Evolutionary conservation across 2,113 vertebrate species (phyloP).

Genomic region (Ptilorrhoa leucosticta): DNA sequence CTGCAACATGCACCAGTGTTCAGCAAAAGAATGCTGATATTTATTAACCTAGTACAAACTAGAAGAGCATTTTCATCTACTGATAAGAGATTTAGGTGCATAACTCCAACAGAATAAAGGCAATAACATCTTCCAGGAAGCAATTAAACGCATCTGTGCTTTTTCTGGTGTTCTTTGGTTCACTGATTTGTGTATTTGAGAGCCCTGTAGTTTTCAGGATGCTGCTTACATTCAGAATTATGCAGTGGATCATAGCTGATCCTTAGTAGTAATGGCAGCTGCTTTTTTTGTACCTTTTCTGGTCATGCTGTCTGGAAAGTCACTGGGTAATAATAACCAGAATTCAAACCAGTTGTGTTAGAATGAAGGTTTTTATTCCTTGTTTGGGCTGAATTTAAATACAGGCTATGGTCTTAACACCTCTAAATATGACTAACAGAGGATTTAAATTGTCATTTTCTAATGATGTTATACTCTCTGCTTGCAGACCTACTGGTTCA

Average conservation of each 20-base stretch:
- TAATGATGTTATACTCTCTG: neutral
- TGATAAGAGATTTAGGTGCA: neutral
- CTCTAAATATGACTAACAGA: neutral
- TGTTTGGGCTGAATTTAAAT: neutral
- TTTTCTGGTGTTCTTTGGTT: neutral
- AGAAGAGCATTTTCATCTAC: neutral
- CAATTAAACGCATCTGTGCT: neutral
- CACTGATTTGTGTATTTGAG: neutral
- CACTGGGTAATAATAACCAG: neutral
- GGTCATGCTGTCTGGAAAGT: neutral
- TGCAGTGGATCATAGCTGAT: neutral
- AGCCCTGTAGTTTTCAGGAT: neutral
- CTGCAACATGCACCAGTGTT: neutral
- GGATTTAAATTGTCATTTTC: neutral
- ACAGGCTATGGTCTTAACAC: neutral
- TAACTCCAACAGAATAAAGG: neutral
- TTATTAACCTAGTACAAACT: neutral
- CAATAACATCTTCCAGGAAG: neutral
- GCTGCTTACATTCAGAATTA: neutral
- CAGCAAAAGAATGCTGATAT: neutral
- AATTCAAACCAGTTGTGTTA: neutral
- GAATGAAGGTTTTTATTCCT: neutral
- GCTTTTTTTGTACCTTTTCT: neutral
- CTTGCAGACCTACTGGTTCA: neutral
- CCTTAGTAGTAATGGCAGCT: neutral